Evolutionary conservation across 1,140 invertebrate genomes (phyloP).

Genomic region (Drosophila obscura): DNA sequence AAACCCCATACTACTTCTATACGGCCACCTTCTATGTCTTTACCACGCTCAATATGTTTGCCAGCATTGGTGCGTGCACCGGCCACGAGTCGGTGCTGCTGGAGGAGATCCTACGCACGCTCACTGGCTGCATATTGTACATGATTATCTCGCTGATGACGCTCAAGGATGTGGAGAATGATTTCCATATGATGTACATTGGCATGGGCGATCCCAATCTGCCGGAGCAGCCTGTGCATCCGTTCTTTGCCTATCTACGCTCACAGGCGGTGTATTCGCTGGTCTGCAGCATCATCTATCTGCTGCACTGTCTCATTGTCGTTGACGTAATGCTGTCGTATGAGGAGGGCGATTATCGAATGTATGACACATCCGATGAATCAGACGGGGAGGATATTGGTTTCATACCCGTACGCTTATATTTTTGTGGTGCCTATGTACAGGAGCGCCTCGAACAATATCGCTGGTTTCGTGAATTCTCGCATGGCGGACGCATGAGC

Average conservation of each 20-base stretch:
- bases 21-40: constrained; percentile 21
- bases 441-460: constrained; percentile 23
- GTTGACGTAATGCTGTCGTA: constrained; percentile 52
- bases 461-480: constrained; percentile 49
- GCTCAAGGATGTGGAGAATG: constrained; percentile 29
- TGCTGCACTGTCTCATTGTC: constrained; percentile 47
- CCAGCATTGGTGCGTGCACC: constrained; percentile 51
- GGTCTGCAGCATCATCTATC: constrained; percentile 19
- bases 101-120: constrained; percentile 28
- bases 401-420: constrained; percentile 45
- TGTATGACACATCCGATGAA: neutral
- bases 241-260: constrained; percentile 33
- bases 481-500: neutral
- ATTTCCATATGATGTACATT: constrained; percentile 29
- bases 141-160: constrained; percentile 35
- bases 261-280: constrained; percentile 30
- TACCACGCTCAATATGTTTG: constrained; percentile 33
- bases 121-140: constrained; percentile 25
- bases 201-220: neutral
- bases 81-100: constrained; percentile 4
- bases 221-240: constrained; percentile 31
- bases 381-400: neutral
- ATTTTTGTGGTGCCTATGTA: constrained; percentile 13
- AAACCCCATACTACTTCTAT: constrained; percentile 11
- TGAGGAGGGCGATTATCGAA: neutral